These are phyloP conservation scores for Phymatocera aterrima DNA, from an alignment of 2,888 invertebrate genomes.

Conservation along the genomic window DNA sequence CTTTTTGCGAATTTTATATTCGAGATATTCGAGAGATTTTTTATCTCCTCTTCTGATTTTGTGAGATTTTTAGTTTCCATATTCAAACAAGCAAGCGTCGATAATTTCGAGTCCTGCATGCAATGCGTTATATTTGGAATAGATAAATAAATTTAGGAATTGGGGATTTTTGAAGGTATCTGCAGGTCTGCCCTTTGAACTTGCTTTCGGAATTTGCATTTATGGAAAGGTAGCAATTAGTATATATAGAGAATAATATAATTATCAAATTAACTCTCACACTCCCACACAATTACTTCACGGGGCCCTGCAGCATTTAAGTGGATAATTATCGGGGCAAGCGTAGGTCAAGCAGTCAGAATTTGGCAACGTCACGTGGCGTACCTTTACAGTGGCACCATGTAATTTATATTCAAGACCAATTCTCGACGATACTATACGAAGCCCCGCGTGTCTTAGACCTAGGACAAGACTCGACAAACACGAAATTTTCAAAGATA, in stretches of 20 bases:
- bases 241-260: conserved; percentile 64
- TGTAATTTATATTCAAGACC: conserved; percentile 39
- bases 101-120: neutral
- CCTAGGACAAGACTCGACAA: neutral
- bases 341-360: conserved; percentile 58
- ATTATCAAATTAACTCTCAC: conserved; percentile 71
- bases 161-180: conserved; percentile 13
- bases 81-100: no score
- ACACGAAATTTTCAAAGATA: neutral
- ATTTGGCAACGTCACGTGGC: conserved; percentile 57
- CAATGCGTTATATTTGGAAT: no score
- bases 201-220: conserved; percentile 59
- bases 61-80: no score
- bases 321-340: conserved; percentile 68
- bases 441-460: conserved; percentile 10
- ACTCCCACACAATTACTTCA: conserved; percentile 62
- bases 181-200: conserved; percentile 35
- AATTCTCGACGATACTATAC: conserved; percentile 30
- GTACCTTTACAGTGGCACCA: conserved; percentile 44
- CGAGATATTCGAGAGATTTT: no score
- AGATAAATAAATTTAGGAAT: neutral
- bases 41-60: no score
- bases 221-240: conserved; percentile 69
- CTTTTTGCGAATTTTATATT: no score
- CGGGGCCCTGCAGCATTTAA: conserved; percentile 63